Conservation (phyloP, 2,113 vertebrate genomes). For the Megatriorchis doriae region DNA sequence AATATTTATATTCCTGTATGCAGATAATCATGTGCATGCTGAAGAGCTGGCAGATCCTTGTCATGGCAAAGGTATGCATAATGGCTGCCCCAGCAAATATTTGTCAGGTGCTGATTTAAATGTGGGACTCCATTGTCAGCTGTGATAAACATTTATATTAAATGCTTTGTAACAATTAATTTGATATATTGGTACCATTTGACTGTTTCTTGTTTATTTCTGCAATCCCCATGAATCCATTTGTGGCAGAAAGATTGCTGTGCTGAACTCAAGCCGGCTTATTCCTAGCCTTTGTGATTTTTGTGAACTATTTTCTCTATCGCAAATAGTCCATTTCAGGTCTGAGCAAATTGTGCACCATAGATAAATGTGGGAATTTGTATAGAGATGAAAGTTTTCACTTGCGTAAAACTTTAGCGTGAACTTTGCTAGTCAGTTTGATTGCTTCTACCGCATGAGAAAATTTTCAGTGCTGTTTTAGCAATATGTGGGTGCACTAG, state of each 20-base stretch:
- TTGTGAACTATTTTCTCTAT: neutral
- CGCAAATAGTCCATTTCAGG: neutral
- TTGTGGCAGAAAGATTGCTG: neutral
- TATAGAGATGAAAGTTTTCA: neutral
- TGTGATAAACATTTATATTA: neutral
- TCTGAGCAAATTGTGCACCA: neutral
- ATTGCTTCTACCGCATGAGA: neutral
- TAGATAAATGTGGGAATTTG: too few species aligned
- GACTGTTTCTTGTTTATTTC: neutral
- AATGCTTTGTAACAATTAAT: neutral
- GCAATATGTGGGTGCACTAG: neutral
- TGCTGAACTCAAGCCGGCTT: neutral
- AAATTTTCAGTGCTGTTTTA: neutral
- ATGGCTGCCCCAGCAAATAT: neutral
- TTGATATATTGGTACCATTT: neutral
- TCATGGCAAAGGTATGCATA: fast-evolving
- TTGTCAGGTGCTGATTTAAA: neutral
- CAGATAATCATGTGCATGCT: neutral
- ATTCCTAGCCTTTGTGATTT: neutral
- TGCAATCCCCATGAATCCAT: neutral
- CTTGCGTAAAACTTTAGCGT: neutral
- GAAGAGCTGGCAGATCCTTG: neutral
- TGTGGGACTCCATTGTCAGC: neutral
- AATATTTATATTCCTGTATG: fast-evolving
- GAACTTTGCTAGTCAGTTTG: neutral